Base-by-base conservation (phyloP, 2,888 invertebrate genomes). In the Gasteruption jaculator region DNA sequence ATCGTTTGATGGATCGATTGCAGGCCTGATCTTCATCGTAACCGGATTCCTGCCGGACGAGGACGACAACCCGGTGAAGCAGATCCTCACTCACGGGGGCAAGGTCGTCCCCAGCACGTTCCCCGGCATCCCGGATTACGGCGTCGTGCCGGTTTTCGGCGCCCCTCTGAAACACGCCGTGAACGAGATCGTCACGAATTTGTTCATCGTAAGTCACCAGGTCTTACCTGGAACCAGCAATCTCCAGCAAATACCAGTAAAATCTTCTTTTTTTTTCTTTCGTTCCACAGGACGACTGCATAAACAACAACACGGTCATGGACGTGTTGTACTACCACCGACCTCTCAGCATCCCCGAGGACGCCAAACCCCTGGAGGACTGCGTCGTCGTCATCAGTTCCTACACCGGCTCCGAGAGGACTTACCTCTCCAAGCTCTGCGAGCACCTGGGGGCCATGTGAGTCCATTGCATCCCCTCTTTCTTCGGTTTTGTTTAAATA, bases 361-460 rank as follows among this genome's bases (percentile, higher is more conserved):
- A 73, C 1, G 59, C 68, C 0, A 68, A 71, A 38, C 83, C 82
- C 0, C 69, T 93, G 14, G 56, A 65, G 0, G 82, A 79, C 29
- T 86, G 87, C 56, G 86, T 89, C 0, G 78, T 91, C 40, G 85
- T 87, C 7, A 78, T 91, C 49, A 91, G 90, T 56, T 82, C 84
- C 0, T 92, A 89, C 65, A 72, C 76, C 8, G 82, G 82, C 0
- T 73, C 78, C 6, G 91, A 92, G 71, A 73, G 91, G 18, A 78
- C 78, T 15, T 91, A 84, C 58, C 73, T 93, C 1, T 79, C 81
- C 42, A 76, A 79, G 22, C 68, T 92, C 25, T 83, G 85, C 1
- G 78, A 79, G 50, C 68, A 78, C 20, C 70, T 92, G 8, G 91
- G 92, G 1, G 91, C 88, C 2, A 53, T 72, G 75, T 72, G 5